Base-by-base conservation (phyloP, 2,797 vertebrate species). In the Chiloscyllium punctatum region DNA sequence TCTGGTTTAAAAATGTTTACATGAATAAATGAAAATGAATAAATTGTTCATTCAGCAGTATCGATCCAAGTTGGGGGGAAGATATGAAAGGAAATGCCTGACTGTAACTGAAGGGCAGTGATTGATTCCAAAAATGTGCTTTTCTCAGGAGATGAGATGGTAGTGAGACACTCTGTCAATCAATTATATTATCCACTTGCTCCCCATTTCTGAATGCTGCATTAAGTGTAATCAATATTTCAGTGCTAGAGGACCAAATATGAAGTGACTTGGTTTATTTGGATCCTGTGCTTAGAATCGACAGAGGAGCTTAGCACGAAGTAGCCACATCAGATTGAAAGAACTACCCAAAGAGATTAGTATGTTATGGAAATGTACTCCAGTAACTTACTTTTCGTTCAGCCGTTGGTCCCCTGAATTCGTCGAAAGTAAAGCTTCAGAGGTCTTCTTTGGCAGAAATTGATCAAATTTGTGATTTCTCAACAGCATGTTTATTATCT, bases 331-430 rank as follows among this genome's bases (percentile, higher is more conserved):
- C 62, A 25, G 62, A 62, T 66, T 90, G 16, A 66, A 62, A 92
- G 1, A 23, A 21, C 92, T 68, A 92, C 21, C 62, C 68, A 0
- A 37, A 68, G 8, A 68, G 15, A 25, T 37, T 37, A 68, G n/a
- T 42, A n/a, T 69, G n/a, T 92, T 69, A 23, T 42, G 25, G 62
- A 69, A 92, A 68, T 69, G 62, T 9, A 11, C 62, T 23, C 25
- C 57, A 68, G 33, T n/a, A 66, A 92, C 92, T 68, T 92, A 37
- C n/a, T 92, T 92, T n/a, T 23, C 92, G 90, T 92, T 69, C 90
- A 30, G 7, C 21, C 66, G 23, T 18, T 42, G 16, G 53, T n/a
- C 87, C 4, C 87, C 13, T 48, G 53, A 90, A 23, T n/a, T 11
- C n/a, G 2, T 1, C 16, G 25, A 23, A 8, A 92, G 37, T 30